Base-by-base conservation (phyloP, 2,888 invertebrate genomes). In the Troides oblongomaculatus region DNA sequence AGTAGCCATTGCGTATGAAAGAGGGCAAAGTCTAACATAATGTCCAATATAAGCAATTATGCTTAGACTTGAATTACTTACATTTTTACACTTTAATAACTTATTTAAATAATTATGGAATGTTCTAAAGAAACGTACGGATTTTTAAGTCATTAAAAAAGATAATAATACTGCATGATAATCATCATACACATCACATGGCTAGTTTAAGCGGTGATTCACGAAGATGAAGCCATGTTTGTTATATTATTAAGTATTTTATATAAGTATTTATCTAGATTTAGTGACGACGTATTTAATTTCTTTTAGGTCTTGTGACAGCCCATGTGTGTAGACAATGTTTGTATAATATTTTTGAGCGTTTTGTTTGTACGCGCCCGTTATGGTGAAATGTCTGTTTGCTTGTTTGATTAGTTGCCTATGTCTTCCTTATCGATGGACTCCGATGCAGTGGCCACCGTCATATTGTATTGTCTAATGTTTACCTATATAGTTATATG, bases 351-450 rank as follows among this genome's bases (percentile, higher is more conserved):
- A 63, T 50, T 63, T 59, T 46, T n/a, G 39, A 10, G 23, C 23
- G 25, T 66, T 62, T n/a, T 30, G 43, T 68, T 68, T 63, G 63
- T 57, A 12, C 14, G 7, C 23, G 18, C 57, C 67, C 25, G 39
- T 68, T 62, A 50, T 50, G 63, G 68, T 58, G 62, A 58, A 63
- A 63, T 63, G 14, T 50, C 25, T 64, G 46, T 50, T 62, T 57
- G 21, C 57, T 21, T 57, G 21, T 57, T 57, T 57, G 57, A 60
- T 60, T 66, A 66, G 59, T 46, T 21, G 17, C 30, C 50, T 50
- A 66, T 59, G 46, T 66, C 66, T 60, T 66, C 66, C 66, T 66
- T 50, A 50, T 66, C 18, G 30, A 30, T 46, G n/a, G 2, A 0
- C 2, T 17, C 60, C 23, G 46, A 46, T 65, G 58, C 58, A 65